Evolutionary conservation across 2,888 invertebrate genomes (phyloP), one percentile per base, ranked within the genome.

Genomic region (Timandra comae): DNA sequence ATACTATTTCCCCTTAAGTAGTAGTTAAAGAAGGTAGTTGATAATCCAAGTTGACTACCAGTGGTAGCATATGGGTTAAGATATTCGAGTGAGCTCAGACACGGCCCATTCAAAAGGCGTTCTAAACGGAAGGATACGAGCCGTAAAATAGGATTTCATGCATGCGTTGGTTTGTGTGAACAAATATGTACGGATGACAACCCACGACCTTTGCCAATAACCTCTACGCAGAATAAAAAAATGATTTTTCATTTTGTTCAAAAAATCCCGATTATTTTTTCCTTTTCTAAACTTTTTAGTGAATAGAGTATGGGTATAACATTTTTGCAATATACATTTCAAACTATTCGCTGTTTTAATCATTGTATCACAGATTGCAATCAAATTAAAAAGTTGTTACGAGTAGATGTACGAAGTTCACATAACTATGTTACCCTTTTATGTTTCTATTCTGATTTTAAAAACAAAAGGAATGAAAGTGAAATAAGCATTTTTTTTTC

Each of bases 91-190:
- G 68, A 66, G 64, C 65, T 73, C 65, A 75, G 70, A 72, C 64
- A 69, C 61, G 67, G 65, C 63, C 73, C 71, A 79, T 81, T 80
- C 76, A 77, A 78, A 79, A 79, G 76, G 71, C 70, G 73, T 70
- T 79, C 76, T 77, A 74, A 78, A 72, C 73, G 79, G 72, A 70
- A 70, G 72, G 76, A 77, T 71, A 70, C 80, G 78, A 79, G 73
- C 76, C 81, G 82, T 81, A 76, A 82, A 85, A 84, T 78, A 79
- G 76, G 78, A 84, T 84, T 84, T 84, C 81, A 85, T 75, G 84
- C 82, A 79, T 81, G 76, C 78, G 68, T 74, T 72, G 69, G 64
- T 68, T 67, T 75, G 79, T 82, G 80, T 81, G 81, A 82, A 80
- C 80, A 79, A 80, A 81, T 78, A 76, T 74, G 72, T 69, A 77